Evolutionary conservation across 1,140 invertebrate species (phyloP).

Genomic region (Hyposmocoma kahamanoa): DNA sequence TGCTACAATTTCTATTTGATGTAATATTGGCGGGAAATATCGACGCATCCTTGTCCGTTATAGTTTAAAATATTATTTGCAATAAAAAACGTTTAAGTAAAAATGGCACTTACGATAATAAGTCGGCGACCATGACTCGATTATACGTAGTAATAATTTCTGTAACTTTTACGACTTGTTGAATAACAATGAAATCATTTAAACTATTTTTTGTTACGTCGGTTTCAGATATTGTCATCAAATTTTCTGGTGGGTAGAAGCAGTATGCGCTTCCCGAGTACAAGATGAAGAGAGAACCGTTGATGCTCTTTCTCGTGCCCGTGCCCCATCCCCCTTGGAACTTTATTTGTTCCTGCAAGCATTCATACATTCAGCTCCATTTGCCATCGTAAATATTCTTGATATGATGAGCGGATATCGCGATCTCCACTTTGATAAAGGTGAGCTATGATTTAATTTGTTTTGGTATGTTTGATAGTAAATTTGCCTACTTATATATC

Average conservation of each 20-base stretch:
- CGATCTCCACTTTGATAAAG: constrained; percentile 46
- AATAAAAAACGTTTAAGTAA: too few species aligned
- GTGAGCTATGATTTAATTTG: too few species aligned
- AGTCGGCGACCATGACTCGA: too few species aligned
- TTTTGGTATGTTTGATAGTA: constrained; percentile 6
- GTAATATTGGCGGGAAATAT: too few species aligned
- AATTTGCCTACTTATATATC: constrained; percentile 4
- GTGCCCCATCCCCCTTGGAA: constrained; percentile 78
- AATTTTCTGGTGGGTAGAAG: constrained; percentile 83
- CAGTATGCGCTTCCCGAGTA: constrained; percentile 70
- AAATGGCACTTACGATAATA: too few species aligned
- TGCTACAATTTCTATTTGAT: too few species aligned
- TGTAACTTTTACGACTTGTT: too few species aligned
- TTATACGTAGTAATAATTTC: too few species aligned
- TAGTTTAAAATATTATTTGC: too few species aligned
- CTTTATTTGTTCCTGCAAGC: constrained; percentile 83
- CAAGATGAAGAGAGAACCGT: constrained; percentile 73
- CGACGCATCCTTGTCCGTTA: too few species aligned
- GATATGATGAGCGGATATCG: constrained; percentile 41
- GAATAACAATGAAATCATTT: too few species aligned
- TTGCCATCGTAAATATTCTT: constrained; percentile 75
- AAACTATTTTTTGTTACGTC: too few species aligned
- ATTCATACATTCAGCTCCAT: constrained; percentile 82
- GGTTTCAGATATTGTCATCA: constrained; percentile 76
- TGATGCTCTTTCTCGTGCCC: constrained; percentile 74